Conservation (phyloP, 2,113 vertebrate genomes). For the Climacteris rufus region DNA sequence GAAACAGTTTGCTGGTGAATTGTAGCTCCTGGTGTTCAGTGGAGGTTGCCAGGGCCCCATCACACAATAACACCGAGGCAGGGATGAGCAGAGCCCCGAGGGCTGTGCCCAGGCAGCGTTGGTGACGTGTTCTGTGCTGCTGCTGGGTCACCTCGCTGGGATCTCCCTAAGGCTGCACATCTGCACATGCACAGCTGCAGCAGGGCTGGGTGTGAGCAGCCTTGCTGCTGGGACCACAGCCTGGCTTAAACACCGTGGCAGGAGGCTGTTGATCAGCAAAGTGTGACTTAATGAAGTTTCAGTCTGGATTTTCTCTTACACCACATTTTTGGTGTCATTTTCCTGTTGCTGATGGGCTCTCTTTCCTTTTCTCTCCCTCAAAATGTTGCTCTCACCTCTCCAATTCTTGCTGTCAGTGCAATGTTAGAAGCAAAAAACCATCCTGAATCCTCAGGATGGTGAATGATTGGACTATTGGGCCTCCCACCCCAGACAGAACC, state of each 20-base stretch:
- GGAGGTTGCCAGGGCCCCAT: not conserved
- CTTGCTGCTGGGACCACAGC: not conserved
- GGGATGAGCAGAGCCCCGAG: accelerated
- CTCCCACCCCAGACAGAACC: not conserved
- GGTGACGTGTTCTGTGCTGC: accelerated
- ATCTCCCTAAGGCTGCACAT: not conserved
- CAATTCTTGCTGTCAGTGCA: not conserved
- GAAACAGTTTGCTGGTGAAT: not conserved
- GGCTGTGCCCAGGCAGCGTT: accelerated
- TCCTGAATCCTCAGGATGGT: not conserved
- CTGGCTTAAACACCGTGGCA: not conserved
- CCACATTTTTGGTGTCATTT: not conserved
- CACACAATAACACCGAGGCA: accelerated
- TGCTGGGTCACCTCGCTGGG: not conserved
- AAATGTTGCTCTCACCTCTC: not conserved
- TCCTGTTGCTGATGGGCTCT: not conserved
- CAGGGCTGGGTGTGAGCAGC: not conserved
- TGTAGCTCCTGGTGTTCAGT: not conserved
- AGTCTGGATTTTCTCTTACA: not conserved
- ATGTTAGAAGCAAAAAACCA: not conserved
- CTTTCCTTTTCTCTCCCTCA: not conserved
- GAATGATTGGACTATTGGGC: not conserved
- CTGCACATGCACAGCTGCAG: not conserved
- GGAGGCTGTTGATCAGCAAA: not conserved
- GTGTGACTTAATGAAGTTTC: accelerated